Percentiles rank a stretch among this genome's conserved stretches.
Conservation (phyloP, 2,113 vertebrate genomes). For the Poeciliopsis retropinna region DNA sequence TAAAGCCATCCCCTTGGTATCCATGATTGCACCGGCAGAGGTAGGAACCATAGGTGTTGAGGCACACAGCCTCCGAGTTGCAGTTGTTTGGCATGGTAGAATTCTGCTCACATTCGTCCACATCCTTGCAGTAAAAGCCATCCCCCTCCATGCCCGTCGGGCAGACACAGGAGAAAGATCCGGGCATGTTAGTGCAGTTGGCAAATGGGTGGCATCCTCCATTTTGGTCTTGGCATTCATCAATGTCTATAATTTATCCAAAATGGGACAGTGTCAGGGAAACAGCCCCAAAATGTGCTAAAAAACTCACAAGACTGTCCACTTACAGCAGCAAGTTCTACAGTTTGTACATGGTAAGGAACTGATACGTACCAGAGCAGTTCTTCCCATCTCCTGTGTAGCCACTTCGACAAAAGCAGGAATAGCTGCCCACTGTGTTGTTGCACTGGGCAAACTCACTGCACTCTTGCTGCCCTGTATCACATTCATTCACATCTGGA, state of each 20-base stretch:
- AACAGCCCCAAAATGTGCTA: constrained; percentile 65
- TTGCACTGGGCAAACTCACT: constrained; percentile 78
- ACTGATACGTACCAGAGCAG: constrained; percentile 79
- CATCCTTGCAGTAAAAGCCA: constrained; percentile 81
- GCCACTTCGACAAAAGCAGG: constrained; percentile 80
- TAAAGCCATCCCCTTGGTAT: constrained; percentile 77
- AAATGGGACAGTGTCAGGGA: constrained; percentile 84
- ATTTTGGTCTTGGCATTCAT: constrained; percentile 85
- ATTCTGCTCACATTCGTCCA: constrained; percentile 79
- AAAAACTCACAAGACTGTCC: constrained; percentile 55
- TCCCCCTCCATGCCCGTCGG: constrained; percentile 75
- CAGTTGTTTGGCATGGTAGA: constrained; percentile 72
- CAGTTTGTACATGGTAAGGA: not conserved
- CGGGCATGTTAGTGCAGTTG: constrained; percentile 79
- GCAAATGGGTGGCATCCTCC: constrained; percentile 82
- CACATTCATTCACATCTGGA: constrained; percentile 83
- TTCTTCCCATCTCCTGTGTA: constrained; percentile 82
- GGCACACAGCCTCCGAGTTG: constrained; percentile 73
- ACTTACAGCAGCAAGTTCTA: constrained; percentile 23
- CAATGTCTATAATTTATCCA: constrained; percentile 88
- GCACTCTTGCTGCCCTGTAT: constrained; percentile 69
- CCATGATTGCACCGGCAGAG: constrained; percentile 76
- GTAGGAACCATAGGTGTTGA: constrained; percentile 80
- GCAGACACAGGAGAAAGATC: constrained; percentile 79
- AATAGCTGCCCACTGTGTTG: constrained; percentile 78